Conservation (phyloP, 2,113 vertebrate species). For the Nesogale talazaci region DNA sequence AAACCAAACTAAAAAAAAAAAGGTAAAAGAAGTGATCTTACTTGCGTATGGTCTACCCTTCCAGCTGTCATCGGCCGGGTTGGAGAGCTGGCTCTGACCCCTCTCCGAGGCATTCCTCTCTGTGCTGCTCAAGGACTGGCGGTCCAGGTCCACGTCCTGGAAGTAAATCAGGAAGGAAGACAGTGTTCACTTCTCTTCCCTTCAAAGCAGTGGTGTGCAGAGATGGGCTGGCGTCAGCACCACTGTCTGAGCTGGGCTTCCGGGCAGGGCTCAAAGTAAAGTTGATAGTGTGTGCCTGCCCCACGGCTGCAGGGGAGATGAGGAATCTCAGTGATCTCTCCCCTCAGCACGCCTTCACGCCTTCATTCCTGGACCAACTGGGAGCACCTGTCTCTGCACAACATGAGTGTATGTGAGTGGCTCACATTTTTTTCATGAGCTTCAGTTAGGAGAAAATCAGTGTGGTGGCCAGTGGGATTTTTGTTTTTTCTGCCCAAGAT, state of each 20-base stretch:
- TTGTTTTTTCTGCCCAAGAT: not conserved
- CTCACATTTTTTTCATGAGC: constrained; percentile 12
- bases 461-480: not conserved
- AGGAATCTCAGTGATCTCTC: not conserved
- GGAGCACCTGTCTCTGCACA: not conserved
- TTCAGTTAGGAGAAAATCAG: constrained; percentile 40
- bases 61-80: constrained; percentile 96
- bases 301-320: not conserved
- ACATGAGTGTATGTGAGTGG: not conserved
- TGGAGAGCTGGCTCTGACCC: constrained; percentile 97
- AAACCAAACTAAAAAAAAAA: too few species aligned
- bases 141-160: constrained; percentile 95
- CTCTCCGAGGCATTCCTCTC: constrained; percentile 96
- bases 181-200: not conserved
- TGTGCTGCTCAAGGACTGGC: constrained; percentile 95
- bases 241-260: not conserved
- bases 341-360: constrained; percentile 1
- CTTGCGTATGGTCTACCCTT: constrained; percentile 91
- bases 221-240: not conserved
- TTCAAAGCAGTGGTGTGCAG: not conserved
- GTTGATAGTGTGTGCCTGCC: not conserved
- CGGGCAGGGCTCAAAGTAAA: not conserved
- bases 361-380: constrained; percentile 17
- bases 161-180: constrained; percentile 63
- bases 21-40: constrained; percentile 82